Base-by-base conservation (phyloP, 64 coral and sea anemone species). In the Montipora sp. region DNA sequence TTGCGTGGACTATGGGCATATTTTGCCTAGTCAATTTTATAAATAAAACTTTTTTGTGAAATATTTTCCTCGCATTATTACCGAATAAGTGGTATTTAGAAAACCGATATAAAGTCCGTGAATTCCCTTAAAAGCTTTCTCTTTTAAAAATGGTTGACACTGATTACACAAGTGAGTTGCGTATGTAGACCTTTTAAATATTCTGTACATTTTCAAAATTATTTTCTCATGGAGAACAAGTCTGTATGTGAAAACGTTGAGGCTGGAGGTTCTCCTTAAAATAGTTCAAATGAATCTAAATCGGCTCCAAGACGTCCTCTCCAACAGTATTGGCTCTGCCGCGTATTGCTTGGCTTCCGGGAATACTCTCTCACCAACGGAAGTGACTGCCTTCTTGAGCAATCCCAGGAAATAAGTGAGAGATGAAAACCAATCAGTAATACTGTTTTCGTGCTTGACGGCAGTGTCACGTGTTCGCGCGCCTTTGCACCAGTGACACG, bases 161-260 rank as follows among this genome's bases (percentile, higher is more conserved):
- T 67, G 80, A 83, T 48, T 67, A 85, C 82, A 70, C 82, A 65
- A 85, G 61, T 85, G 82, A 72, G 68, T 85, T 85, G 22, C 82
- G 82, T 49, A 85, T 85, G 82, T 22, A 71, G 46, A 85, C 65
- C 68, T 72, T 47, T 85, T 85, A 85, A 85, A 85, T 85, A 85
- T 44, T 70, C 82, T 85, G 82, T 85, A 85, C 82, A 85, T 53
- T 45, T 85, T 71, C 12, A 70, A 85, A 85, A 72, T 85, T 70
- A 71, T 85, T 22, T 85, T 85, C 82, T 85, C 82, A 10, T 48
- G 68, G 82, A 83, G 80, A 85, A 85, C 65, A 72, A 70, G 63
- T 85, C 13, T 63, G n/a, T 14, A 47, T 65, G 8, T 72, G 27
- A 50, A 8, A 48, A 5, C 8, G 46, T 23, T 19, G 61, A 85